Conservation (phyloP, 1,140 invertebrate species). For the Colletes gigas region DNA sequence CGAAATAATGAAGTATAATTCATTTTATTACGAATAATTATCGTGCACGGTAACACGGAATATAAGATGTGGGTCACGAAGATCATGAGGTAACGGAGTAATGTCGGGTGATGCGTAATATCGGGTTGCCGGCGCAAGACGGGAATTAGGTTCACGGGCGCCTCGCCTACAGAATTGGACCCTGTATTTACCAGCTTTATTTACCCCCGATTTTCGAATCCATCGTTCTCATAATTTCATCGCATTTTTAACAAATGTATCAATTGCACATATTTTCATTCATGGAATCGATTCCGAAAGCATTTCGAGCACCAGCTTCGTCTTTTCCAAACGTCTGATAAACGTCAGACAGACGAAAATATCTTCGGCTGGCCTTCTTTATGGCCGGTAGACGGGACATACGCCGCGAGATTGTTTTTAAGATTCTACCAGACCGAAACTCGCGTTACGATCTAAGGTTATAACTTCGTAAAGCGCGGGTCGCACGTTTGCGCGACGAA, state of each 20-base stretch:
- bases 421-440: neutral
- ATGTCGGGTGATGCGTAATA: neutral
- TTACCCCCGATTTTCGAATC: no score
- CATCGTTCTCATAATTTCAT: no score
- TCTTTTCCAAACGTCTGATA: no score
- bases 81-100: neutral
- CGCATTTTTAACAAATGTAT: no score
- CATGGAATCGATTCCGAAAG: no score
- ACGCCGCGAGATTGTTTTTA: neutral
- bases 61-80: neutral
- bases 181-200: no score
- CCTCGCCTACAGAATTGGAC: no score
- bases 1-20: neutral
- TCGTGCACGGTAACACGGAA: neutral
- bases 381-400: no score
- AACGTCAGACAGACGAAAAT: neutral
- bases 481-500: neutral
- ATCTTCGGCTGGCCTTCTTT: neutral
- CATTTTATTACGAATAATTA: conserved; percentile 24
- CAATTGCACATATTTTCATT: no score
- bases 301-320: no score
- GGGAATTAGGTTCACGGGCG: neutral
- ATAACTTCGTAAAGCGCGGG: neutral
- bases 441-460: neutral
- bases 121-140: neutral